Base-by-base conservation (phyloP, 2,797 vertebrate species). In the Australoheros facetus region DNA sequence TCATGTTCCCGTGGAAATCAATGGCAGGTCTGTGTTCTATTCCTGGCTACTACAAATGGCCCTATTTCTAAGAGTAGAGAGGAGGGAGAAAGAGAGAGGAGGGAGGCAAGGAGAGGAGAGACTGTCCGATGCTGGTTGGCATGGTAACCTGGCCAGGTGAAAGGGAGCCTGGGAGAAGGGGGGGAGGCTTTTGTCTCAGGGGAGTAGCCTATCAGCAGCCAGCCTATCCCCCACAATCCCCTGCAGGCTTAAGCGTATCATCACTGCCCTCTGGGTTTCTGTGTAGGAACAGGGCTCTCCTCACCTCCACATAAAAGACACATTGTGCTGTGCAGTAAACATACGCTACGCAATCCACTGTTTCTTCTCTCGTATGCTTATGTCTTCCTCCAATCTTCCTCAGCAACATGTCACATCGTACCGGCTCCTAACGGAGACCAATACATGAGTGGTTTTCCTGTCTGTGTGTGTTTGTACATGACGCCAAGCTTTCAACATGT, bases 101-200 rank as follows among this genome's bases (percentile, higher is more conserved):
- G 64, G 56, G 77, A 73, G 71, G 56, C 1, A 64, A 82, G 37
- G 78, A 80, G 85, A 87, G 88, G 83, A 88, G 90, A 91, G 91
- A 91, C 88, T 94, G 94, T 92, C 93, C 92, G 77, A 94, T 92
- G 92, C 88, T 91, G 93, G 95, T 96, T 95, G 95, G 94, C 94
- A 96, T 96, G 94, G 95, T 94, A 96, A 95, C 95, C 89, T 95
- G 95, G 93, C 94, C 94, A 95, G 95, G 95, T 96, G 94, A 96
- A 95, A 95, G 91, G 92, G 93, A 95, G 94, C 85, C 92, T 90
- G 89, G 85, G 94, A 93, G 84, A 84, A 83, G 78, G 81, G 78
- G 75, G 79, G 87, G 71, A 81, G 78, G 87, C 82, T 89, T 92
- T 92, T 92, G 93, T 94, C 94, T 94, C 90, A 77, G 23, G 89